Evolutionary conservation across 1,140 invertebrate species (phyloP).

Genomic region (Trachymyrmex septentrionalis): DNA sequence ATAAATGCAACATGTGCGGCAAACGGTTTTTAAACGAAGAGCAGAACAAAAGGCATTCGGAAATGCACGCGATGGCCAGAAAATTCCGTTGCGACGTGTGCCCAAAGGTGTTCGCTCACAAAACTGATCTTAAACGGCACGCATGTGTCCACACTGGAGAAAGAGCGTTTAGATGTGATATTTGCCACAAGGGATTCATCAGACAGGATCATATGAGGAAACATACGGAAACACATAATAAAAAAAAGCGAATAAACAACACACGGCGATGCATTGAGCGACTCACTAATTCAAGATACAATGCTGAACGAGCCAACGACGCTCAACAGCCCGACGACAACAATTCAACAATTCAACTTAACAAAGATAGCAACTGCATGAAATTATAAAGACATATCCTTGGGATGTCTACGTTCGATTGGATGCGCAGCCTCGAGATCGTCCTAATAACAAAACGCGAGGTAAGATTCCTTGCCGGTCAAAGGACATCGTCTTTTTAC

Average conservation of each 20-base stretch:
- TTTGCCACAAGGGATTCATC: conserved; percentile 96
- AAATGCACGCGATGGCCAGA: conserved; percentile 92
- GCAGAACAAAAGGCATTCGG: conserved; percentile 90
- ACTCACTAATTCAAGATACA: background rate
- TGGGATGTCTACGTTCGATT: background rate
- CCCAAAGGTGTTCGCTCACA: conserved; percentile 96
- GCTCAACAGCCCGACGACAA: too few relatives aligned
- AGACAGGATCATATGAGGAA: conserved; percentile 98
- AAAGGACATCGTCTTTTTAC: background rate
- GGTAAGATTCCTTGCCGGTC: background rate
- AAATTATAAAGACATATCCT: background rate
- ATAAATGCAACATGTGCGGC: conserved; percentile 94
- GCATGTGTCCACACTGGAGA: conserved; percentile 94
- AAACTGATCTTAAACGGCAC: conserved; percentile 96
- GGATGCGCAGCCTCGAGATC: conserved; percentile 9
- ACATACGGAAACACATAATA: conserved; percentile 94
- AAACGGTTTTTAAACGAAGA: conserved; percentile 92
- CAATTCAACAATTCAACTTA: background rate
- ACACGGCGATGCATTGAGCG: background rate
- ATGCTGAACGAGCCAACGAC: too few relatives aligned
- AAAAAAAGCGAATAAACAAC: conserved; percentile 79
- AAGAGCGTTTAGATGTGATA: conserved; percentile 93
- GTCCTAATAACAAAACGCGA: background rate
- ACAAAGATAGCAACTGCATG: background rate
- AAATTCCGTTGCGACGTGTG: conserved; percentile 95